These are phyloP conservation scores for Adoxophyes honmai DNA, from an alignment of 1,140 invertebrate species.

Conservation along the genomic window DNA sequence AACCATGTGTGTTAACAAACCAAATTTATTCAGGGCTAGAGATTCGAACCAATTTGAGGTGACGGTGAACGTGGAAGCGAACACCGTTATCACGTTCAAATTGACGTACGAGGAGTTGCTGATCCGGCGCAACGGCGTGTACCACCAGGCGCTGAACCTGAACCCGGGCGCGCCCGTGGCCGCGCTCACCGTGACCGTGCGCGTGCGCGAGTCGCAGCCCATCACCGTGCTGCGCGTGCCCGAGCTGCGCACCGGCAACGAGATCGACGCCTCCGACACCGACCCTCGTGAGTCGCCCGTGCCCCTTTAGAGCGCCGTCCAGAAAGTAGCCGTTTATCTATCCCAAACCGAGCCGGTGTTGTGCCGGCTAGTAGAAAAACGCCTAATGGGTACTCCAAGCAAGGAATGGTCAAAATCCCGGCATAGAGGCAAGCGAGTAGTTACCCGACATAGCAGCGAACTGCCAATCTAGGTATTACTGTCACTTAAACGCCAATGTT, in stretches of 20 bases:
- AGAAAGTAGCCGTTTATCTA: too few relatives aligned
- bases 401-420: too few relatives aligned
- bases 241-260: conserved; percentile 79
- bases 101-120: conserved; percentile 83
- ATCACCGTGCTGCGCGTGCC: conserved; percentile 78
- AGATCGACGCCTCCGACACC: conserved; percentile 73
- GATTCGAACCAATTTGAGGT: conserved; percentile 81
- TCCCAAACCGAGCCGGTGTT: too few relatives aligned
- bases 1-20: too few relatives aligned
- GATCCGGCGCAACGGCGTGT: conserved; percentile 75
- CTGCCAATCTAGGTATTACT: too few relatives aligned
- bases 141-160: conserved; percentile 80
- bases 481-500: too few relatives aligned
- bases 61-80: conserved; percentile 79
- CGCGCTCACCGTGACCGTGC: conserved; percentile 78
- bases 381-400: too few relatives aligned
- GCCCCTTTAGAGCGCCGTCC: too few relatives aligned
- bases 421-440: too few relatives aligned
- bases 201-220: conserved; percentile 78
- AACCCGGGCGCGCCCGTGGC: conserved; percentile 79
- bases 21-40: conserved; percentile 69
- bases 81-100: conserved; percentile 79
- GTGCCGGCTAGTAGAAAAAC: too few relatives aligned
- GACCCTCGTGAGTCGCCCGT: conserved; percentile 54
- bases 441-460: too few relatives aligned